Evolutionary conservation across 2,113 vertebrate genomes (phyloP), one percentile per base, ranked within the genome.

Genomic region (Penelope pileata): DNA sequence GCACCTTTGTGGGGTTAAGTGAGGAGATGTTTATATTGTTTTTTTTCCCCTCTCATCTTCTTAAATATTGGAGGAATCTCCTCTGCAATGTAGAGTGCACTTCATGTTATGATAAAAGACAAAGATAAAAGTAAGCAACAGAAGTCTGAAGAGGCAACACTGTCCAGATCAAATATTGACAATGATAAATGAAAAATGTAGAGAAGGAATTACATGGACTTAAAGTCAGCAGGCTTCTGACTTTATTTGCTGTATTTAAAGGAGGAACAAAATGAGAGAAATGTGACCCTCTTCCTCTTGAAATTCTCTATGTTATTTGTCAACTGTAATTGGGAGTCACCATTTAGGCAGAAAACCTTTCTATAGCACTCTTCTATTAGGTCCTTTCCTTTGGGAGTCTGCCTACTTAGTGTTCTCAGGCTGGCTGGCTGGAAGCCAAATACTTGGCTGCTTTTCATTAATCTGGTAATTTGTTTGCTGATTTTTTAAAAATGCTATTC

Each of bases 101-200:
- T 19, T 91, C 2, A 5, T 42, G 79, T 88, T 53, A 15, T 79
- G 16, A 22, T 90, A 69, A 86, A 94, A 86, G 42, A 50, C 42
- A 76, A 48, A 51, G 83, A 48, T 72, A 63, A 86, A 76, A 91
- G 30, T 42, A 50, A 67, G 60, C 12, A 7, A 74, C 54, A 72
- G 19, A 63, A 74, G 17, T 18, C 51, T 86, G 40, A 85, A 92
- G n/a, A 90, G 48, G 62, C 82, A 79, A 14, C 43, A 14, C 12
- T 86, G 80, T 60, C 83, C 88, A 89, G 40, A 80, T 91, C 73
- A 88, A 84, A 77, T 94, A 81, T 56, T 80, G 68, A 74, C 58
- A 84, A 19, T 63, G 40, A 66, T 91, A 87, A 85, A 93, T 66
- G 54, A 75, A 93, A 91, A 90, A 85, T 18, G 12, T 66, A 69